Evolutionary conservation across 2,797 vertebrate species (phyloP), one percentile per base, ranked within the genome.

Genomic region (Phaenicophaeus curvirostris): DNA sequence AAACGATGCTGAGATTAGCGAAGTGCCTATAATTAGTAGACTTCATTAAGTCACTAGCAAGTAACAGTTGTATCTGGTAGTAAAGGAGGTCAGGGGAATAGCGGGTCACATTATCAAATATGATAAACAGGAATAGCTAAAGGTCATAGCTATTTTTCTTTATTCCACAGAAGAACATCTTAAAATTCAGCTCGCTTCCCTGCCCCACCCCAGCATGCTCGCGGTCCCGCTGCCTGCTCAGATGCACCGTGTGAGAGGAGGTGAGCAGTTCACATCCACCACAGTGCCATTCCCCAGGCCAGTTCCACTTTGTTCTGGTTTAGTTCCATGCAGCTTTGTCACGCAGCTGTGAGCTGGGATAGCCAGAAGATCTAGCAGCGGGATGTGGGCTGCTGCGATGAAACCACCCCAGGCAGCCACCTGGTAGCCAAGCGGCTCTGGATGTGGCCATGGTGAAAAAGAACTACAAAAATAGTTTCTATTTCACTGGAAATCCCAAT

Each of bases 341-440:
- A n/a, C n/a, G n/a, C n/a, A n/a, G n/a, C n/a, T n/a, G n/a, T n/a
- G n/a, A n/a, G n/a, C n/a, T n/a, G n/a, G n/a, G n/a, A n/a, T n/a
- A n/a, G n/a, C 28, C 51, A n/a, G 25, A 48, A 44, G 19, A 20
- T 35, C 51, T 35, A 55, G 55, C 44, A 30, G 39, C 2, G 21
- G 21, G 10, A 8, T 13, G 46, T 3, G 8, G 25, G 10, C 11
- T 39, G 62, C 4, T 21, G 27, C 8, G 33, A 28, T 9, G 20
- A 33, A 65, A 16, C 14, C 33, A 16, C 14, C 33, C 20, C 39
- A 20, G 59, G 33, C 24, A 23, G 51, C 44, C 27, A 12, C 13
- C 35, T 1, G 3, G 59, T 30, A 50, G 35, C 27, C 16, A 19
- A 21, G 35, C 0, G 0, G 24, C 21, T 57, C 66, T 3, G 1